phyloP scores from a whole-genome alignment of 2,113 vertebrate species.

The Circaetus gallicus region DNA sequence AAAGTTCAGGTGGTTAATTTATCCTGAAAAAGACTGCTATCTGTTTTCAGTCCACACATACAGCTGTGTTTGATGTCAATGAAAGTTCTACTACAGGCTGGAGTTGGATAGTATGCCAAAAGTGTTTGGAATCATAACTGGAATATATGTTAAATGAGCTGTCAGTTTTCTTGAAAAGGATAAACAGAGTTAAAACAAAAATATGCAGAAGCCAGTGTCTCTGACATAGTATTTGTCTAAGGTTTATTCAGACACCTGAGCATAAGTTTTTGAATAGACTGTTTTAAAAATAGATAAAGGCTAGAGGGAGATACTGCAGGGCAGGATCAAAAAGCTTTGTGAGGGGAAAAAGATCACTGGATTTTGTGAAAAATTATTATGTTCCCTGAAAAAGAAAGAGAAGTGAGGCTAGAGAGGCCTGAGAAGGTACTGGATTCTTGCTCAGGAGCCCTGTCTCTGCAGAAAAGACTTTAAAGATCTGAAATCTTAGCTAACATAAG shows the following conservation, averaged over 20 bases:
- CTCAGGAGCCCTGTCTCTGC: not conserved
- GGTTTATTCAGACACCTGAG: not conserved
- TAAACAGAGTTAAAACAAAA: not conserved
- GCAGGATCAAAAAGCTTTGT: not conserved
- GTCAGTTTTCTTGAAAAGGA: not conserved
- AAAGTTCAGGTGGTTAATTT: not conserved
- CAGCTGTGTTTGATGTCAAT: not conserved
- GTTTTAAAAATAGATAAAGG: not conserved
- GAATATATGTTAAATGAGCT: not conserved
- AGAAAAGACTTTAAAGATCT: not conserved
- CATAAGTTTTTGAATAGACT: not conserved
- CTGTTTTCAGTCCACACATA: not conserved
- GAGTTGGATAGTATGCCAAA: not conserved
- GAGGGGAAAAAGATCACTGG: not conserved
- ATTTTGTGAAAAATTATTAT: not conserved
- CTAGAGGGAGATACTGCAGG: not conserved
- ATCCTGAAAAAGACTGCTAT: not conserved
- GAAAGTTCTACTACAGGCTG: not conserved
- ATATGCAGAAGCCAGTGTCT: not conserved
- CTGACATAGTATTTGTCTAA: not conserved
- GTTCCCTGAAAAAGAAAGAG: not conserved
- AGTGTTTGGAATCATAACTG: not conserved
- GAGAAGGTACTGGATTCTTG: not conserved
- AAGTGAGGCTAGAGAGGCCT: not conserved
- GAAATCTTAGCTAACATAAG: not conserved